phyloP scores from a whole-genome alignment of 2,113 vertebrate species.

The Platycercus adscitus region DNA sequence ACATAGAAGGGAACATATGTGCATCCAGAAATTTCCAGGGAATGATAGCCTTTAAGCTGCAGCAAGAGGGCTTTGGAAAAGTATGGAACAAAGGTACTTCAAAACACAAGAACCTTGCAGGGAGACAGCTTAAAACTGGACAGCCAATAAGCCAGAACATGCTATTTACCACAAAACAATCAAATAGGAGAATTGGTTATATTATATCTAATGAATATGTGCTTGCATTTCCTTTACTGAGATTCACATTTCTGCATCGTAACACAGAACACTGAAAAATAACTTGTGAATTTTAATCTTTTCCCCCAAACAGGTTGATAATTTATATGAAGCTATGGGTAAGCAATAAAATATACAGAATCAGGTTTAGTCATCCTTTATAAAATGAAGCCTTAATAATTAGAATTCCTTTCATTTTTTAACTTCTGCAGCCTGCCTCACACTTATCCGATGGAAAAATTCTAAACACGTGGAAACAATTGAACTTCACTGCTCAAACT shows the following conservation, averaged over 20 bases:
- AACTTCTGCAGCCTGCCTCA: neutral
- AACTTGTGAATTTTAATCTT: neutral
- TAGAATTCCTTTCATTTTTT: neutral
- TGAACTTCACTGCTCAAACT: neutral
- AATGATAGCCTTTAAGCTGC: neutral
- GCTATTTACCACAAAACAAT: constrained; percentile 12
- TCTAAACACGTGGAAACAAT: neutral
- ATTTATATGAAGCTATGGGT: neutral
- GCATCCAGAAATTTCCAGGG: constrained; percentile 26
- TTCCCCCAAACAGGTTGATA: neutral
- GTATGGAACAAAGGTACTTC: neutral
- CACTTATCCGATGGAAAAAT: neutral
- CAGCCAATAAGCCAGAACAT: neutral
- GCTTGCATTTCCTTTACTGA: neutral
- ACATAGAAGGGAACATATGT: neutral
- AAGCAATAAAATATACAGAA: neutral
- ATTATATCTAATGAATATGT: neutral
- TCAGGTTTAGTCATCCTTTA: neutral
- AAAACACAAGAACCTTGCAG: neutral
- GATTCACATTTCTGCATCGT: neutral
- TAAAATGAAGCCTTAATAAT: neutral
- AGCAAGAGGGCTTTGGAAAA: neutral
- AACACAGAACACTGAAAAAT: neutral
- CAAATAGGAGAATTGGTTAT: neutral
- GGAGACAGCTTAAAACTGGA: neutral